Percentiles rank a stretch among this genome's conserved stretches.
Evolutionary conservation across 2,113 vertebrate genomes (phyloP).

Genomic region (Amia ocellicauda): DNA sequence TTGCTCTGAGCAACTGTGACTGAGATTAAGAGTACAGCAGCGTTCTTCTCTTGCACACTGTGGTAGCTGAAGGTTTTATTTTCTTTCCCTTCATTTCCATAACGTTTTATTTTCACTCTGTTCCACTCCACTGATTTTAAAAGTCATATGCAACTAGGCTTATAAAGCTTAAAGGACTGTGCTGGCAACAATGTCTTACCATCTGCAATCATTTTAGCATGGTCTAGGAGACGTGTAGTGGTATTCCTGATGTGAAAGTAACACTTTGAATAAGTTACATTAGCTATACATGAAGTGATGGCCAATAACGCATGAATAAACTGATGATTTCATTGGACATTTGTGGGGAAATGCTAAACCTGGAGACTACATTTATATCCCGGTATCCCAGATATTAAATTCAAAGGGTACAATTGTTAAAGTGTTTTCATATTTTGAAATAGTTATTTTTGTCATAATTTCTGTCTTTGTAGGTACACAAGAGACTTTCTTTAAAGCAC

Average conservation of each 20-base stretch:
- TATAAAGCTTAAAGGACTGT: slow-evolving; percentile 23
- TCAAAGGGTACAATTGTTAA: background rate
- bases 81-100: slow-evolving; percentile 19
- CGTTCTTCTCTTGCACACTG: background rate
- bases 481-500: background rate
- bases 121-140: slow-evolving; percentile 13
- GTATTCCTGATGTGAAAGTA: background rate
- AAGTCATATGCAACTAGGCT: slow-evolving; percentile 22
- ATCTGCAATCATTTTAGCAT: slow-evolving; percentile 33
- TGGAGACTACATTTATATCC: background rate
- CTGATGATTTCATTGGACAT: slow-evolving; percentile 4
- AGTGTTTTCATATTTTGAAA: too few species aligned
- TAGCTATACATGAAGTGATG: slow-evolving; percentile 34
- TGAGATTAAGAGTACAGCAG: slow-evolving; percentile 2
- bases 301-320: slow-evolving; percentile 24
- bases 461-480: slow-evolving; percentile 5
- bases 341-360: background rate
- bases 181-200: slow-evolving; percentile 9
- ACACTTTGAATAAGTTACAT: slow-evolving; percentile 21
- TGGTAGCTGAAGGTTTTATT: background rate
- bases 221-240: background rate
- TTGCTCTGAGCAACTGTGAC: background rate
- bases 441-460: background rate
- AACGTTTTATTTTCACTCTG: slow-evolving; percentile 20
- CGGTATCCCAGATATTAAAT: background rate